Base-by-base conservation (phyloP, 2,888 invertebrate genomes). In the Anticlea derivata region DNA sequence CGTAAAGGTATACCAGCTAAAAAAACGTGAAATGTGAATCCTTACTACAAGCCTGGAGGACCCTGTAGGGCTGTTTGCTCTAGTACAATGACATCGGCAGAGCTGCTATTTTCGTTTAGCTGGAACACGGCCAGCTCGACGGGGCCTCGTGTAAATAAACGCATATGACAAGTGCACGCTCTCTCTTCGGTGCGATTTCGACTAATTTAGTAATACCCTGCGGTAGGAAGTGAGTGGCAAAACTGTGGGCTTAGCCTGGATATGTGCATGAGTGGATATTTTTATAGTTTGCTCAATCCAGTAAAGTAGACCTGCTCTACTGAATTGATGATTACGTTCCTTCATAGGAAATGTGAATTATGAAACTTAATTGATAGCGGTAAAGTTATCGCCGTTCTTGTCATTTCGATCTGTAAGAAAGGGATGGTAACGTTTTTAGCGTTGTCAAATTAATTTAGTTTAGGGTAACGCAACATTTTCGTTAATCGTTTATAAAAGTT, bases 51-150 rank as follows among this genome's bases (percentile, higher is more conserved):
- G 24, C 47, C 47, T 45, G 48, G 24, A 39, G 39, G 26, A 35
- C 44, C 65, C 71, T 66, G 67, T 68, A 82, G 79, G 77, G 78
- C 77, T 73, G 70, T 48, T 49, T 69, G 71, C 69, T 70, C 77
- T 84, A 81, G 89, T 88, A 87, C 88, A 88, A 88, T 87, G 88
- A 90, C 89, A 84, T 85, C 85, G 75, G 77, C 33, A 47, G 38
- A 80, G 77, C 75, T 73, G 84, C 85, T 89, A 89, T 90, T 90
- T 89, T 80, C 74, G 89, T 85, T 75, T 67, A 65, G 68, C 83
- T 89, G 88, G 89, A 89, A 75, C 68, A 64, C 61, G 67, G 88
- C 88, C 88, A 90, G 80, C 75, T 66, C 73, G 73, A 44, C 75
- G 70, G 77, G 73, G 77, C 78, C 35, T 53, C 77, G 80, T 80